phyloP scores from a whole-genome alignment of 2,113 vertebrate species.

The Chloebia gouldiae region DNA sequence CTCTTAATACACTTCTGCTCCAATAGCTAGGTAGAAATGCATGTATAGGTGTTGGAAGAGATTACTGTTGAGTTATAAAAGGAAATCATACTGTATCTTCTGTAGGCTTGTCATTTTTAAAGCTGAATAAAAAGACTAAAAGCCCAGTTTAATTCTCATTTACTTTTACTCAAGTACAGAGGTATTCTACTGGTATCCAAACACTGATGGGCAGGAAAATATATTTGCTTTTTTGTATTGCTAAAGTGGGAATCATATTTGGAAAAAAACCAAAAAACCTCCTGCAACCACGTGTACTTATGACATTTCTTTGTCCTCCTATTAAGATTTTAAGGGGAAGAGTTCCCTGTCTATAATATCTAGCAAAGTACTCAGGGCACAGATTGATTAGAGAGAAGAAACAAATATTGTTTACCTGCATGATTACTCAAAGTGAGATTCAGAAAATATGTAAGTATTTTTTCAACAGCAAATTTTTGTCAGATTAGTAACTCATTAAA shows the following conservation, averaged over 20 bases:
- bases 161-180: not conserved
- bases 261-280: not conserved
- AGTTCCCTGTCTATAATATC: not conserved
- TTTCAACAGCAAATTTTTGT: not conserved
- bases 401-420: not conserved
- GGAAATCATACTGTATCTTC: not conserved
- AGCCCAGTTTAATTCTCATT: not conserved
- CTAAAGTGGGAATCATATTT: not conserved
- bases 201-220: not conserved
- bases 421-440: not conserved
- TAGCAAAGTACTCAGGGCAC: not conserved
- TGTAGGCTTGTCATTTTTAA: not conserved
- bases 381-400: not conserved
- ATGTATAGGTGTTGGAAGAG: not conserved
- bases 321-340: not conserved
- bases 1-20: not conserved
- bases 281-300: not conserved
- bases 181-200: not conserved
- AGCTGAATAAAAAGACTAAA: not conserved
- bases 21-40: not conserved
- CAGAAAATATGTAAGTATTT: not conserved
- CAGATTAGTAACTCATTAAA: not conserved
- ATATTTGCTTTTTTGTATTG: not conserved
- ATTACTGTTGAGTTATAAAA: not conserved
- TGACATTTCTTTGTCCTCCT: not conserved